These are phyloP conservation scores for Pagetopsis macropterus DNA, from an alignment of 2,797 vertebrate species.

Conservation along the genomic window DNA sequence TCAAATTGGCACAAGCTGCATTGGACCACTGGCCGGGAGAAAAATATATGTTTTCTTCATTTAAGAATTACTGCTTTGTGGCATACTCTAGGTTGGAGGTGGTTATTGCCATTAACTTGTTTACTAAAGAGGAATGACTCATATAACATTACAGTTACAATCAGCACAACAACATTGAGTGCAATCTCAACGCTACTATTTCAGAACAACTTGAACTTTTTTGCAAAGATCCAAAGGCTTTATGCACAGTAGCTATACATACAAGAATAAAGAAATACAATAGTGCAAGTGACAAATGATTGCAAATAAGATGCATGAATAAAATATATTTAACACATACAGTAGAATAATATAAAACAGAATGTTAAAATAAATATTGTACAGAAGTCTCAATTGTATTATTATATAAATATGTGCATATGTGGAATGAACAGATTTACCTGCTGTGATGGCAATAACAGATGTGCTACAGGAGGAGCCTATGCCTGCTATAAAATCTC, in stretches of 20 bases:
- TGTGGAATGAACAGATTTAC: background rate
- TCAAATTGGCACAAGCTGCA: background rate
- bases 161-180: background rate
- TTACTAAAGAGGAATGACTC: background rate
- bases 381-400: too few relatives aligned
- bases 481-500: slow-evolving; percentile 5
- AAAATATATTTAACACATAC: too few relatives aligned
- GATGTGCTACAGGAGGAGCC: background rate
- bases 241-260: too few relatives aligned
- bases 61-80: slow-evolving; percentile 1
- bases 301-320: too few relatives aligned
- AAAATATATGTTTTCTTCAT: background rate
- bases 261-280: too few relatives aligned
- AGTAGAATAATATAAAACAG: too few relatives aligned
- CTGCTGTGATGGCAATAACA: background rate
- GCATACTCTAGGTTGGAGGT: background rate
- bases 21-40: background rate
- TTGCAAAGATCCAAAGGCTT: too few relatives aligned
- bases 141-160: slow-evolving; percentile 7
- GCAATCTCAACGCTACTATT: background rate
- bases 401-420: too few relatives aligned
- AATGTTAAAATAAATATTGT: too few relatives aligned
- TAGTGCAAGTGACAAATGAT: too few relatives aligned
- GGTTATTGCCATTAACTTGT: background rate
- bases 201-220: too few relatives aligned